Conservation (phyloP, 2,888 invertebrate genomes). For the Frankliniella intonsa region DNA sequence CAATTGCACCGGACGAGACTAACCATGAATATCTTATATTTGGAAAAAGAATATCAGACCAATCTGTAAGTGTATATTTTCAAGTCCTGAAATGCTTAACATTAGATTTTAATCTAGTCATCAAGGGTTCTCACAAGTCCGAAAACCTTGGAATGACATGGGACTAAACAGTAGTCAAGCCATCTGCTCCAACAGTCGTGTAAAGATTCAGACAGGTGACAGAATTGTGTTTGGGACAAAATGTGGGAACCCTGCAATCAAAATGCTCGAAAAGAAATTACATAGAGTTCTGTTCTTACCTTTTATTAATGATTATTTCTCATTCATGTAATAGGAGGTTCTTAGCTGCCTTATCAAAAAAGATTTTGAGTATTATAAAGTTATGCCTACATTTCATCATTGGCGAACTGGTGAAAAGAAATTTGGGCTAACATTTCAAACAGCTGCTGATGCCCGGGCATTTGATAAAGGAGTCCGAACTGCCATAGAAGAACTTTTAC, state of each 20-base stretch:
- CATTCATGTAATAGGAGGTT: constrained; percentile 62
- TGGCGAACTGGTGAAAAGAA: constrained; percentile 94
- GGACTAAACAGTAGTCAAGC: neutral
- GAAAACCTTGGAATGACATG: constrained; percentile 15
- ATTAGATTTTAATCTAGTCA: constrained; percentile 18
- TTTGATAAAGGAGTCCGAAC: constrained; percentile 88
- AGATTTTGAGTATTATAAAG: constrained; percentile 94
- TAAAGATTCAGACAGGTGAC: neutral
- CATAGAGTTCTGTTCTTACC: too few relatives aligned
- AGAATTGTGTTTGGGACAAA: too few relatives aligned
- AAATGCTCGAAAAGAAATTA: too few relatives aligned
- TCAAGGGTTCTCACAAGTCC: neutral
- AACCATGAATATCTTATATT: constrained; percentile 88
- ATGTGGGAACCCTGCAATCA: too few relatives aligned
- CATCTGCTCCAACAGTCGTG: neutral
- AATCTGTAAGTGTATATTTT: constrained; percentile 64
- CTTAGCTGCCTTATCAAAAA: constrained; percentile 91
- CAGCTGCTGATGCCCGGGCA: constrained; percentile 88
- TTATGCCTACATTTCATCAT: constrained; percentile 98
- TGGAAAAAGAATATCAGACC: constrained; percentile 88
- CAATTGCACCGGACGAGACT: constrained; percentile 50
- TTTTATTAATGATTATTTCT: constrained; percentile 1
- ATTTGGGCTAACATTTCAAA: constrained; percentile 93
- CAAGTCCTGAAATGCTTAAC: neutral
- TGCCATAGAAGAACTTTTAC: constrained; percentile 83